A percentile compares a stretch with the other conserved stretches of the same genome.
These are phyloP conservation scores for Eilema sororculum DNA, from an alignment of 2,888 invertebrate genomes.

Conservation along the genomic window DNA sequence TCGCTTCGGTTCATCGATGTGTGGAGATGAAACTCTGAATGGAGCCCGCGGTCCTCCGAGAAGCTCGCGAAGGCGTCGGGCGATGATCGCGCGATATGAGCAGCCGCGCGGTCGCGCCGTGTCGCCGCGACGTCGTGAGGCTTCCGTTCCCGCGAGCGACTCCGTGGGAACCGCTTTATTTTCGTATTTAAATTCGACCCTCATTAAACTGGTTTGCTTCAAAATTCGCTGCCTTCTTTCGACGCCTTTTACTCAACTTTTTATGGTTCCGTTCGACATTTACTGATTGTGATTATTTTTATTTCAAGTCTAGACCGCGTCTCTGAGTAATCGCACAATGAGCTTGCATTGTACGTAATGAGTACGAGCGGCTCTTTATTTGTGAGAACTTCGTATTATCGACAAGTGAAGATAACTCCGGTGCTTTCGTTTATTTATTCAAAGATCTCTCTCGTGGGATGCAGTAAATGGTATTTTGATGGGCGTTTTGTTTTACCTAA, in stretches of 20 bases:
- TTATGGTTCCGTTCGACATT: slow-evolving; percentile 86
- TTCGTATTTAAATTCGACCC: slow-evolving; percentile 87
- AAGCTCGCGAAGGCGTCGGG: slow-evolving; percentile 50
- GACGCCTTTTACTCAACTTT: slow-evolving; percentile 87
- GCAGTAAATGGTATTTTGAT: slow-evolving; percentile 12
- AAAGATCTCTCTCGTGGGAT: slow-evolving; percentile 20
- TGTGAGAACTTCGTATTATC: slow-evolving; percentile 52
- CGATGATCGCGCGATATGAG: slow-evolving; percentile 60
- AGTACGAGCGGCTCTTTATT: slow-evolving; percentile 69
- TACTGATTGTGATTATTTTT: slow-evolving; percentile 79
- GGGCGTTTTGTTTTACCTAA: slow-evolving; percentile 47
- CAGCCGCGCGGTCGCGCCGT: slow-evolving; percentile 56
- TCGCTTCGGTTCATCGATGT: slow-evolving; percentile 47
- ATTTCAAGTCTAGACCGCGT: slow-evolving; percentile 75
- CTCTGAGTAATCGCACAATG: slow-evolving; percentile 66
- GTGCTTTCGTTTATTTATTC: slow-evolving; percentile 34
- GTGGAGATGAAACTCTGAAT: slow-evolving; percentile 42
- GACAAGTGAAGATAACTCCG: slow-evolving; percentile 46
- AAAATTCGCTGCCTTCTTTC: slow-evolving; percentile 87
- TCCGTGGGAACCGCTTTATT: slow-evolving; percentile 86
- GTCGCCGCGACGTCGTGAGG: slow-evolving; percentile 73
- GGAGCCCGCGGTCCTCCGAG: slow-evolving; percentile 37
- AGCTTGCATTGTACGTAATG: slow-evolving; percentile 67
- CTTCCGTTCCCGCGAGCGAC: slow-evolving; percentile 86
- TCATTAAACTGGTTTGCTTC: slow-evolving; percentile 86